Conservation (phyloP, 2,113 vertebrate species). For the Gobio gobio region DNA sequence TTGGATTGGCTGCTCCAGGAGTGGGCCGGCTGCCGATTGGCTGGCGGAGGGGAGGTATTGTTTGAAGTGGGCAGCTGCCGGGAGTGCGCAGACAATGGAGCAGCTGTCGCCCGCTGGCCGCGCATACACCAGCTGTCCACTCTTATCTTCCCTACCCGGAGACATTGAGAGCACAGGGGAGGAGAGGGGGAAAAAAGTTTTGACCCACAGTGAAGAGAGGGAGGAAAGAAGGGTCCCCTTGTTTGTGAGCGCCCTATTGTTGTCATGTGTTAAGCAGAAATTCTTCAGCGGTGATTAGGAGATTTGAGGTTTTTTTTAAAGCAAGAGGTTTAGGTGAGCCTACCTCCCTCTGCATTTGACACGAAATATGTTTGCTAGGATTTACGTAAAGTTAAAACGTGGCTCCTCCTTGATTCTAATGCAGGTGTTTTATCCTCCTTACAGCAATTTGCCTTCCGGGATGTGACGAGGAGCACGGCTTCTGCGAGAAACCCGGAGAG, state of each 20-base stretch:
- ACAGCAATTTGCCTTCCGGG: slow-evolving; percentile 94
- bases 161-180: slow-evolving; percentile 88
- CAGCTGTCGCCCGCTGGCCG: slow-evolving; percentile 98
- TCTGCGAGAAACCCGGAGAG: slow-evolving; percentile 94
- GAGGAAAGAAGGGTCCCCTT: slow-evolving; percentile 77
- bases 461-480: slow-evolving; percentile 93
- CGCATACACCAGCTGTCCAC: slow-evolving; percentile 99
- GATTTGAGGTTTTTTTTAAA: slow-evolving; percentile 73
- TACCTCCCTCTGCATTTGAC: slow-evolving; percentile 50
- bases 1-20: slow-evolving; percentile 77
- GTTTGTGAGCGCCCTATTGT: slow-evolving; percentile 76
- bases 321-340: slow-evolving; percentile 57
- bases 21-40: slow-evolving; percentile 81
- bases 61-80: slow-evolving; percentile 89
- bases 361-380: slow-evolving; percentile 66
- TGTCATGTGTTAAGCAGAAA: slow-evolving; percentile 82
- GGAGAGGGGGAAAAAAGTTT: slow-evolving; percentile 84
- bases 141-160: slow-evolving; percentile 97
- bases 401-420: slow-evolving; percentile 45
- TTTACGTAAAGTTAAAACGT: slow-evolving; percentile 52
- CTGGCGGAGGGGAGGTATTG: slow-evolving; percentile 86
- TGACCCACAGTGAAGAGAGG: slow-evolving; percentile 91
- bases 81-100: slow-evolving; percentile 96
- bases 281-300: slow-evolving; percentile 70
- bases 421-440: slow-evolving; percentile 54